A percentile compares a stretch with the other conserved stretches of the same genome.
These are phyloP conservation scores for Lipotes vexillifer DNA, from an alignment of 2,113 vertebrate genomes.

Conservation along the genomic window DNA sequence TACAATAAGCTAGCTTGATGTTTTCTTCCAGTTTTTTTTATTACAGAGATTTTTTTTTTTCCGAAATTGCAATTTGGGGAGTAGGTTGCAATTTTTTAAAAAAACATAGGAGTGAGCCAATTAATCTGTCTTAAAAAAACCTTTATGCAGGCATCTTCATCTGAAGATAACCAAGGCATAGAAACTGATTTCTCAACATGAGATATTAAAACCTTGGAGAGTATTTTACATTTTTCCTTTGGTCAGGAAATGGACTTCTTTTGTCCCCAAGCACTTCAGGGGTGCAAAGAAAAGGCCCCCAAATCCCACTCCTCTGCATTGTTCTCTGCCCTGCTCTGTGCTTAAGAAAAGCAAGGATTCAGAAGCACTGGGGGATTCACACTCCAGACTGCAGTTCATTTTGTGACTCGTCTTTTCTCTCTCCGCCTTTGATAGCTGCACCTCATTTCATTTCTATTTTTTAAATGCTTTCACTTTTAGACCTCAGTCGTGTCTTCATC, in stretches of 20 bases:
- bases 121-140: not conserved
- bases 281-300: not conserved
- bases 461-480: not conserved
- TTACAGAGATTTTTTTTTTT: not conserved
- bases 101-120: constrained; percentile 13
- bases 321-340: not conserved
- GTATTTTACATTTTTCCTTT: not conserved
- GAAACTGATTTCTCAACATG: not conserved
- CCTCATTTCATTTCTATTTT: not conserved
- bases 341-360: not conserved
- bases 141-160: not conserved
- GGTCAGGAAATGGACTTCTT: not conserved
- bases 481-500: not conserved
- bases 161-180: not conserved
- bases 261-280: not conserved
- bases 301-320: not conserved
- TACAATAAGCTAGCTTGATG: constrained; percentile 22
- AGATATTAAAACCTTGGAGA: not conserved
- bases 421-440: not conserved
- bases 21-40: not conserved
- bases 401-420: not conserved
- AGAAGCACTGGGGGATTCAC: not conserved
- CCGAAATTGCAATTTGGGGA: constrained; percentile 49
- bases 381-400: not conserved
- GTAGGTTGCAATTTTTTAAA: constrained; percentile 16